phyloP scores from a whole-genome alignment of 1,140 invertebrate genomes.

The Drusus annulatus region DNA sequence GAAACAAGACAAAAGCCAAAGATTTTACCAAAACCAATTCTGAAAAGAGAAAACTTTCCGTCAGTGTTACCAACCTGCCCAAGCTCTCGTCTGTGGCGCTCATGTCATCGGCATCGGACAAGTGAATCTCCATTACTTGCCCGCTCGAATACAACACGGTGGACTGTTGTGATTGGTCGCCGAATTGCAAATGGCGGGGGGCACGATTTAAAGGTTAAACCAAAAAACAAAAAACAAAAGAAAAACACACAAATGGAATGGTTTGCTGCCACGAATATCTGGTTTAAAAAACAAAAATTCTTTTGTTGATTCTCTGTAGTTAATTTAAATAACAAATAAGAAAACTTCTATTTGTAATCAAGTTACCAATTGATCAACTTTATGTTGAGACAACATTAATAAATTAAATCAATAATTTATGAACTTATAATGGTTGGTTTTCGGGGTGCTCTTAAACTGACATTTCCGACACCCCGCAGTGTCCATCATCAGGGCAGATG shows the following conservation, averaged over 20 bases:
- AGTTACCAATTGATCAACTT: too few species aligned
- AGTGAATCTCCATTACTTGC: slow-evolving; percentile 44
- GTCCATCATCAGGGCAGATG: too few species aligned
- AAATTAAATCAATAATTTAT: too few species aligned
- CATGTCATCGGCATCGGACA: slow-evolving; percentile 54
- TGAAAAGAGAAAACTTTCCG: neutral
- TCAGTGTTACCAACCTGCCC: slow-evolving; percentile 53
- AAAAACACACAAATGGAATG: slow-evolving; percentile 51
- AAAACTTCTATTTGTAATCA: too few species aligned
- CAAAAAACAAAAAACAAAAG: slow-evolving; percentile 53
- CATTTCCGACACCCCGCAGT: too few species aligned
- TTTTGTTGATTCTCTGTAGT: slow-evolving; percentile 14
- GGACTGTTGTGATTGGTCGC: slow-evolving; percentile 45
- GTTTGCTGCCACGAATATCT: slow-evolving; percentile 8
- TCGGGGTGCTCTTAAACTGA: too few species aligned
- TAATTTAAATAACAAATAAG: too few species aligned
- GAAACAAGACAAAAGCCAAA: slow-evolving; percentile 18
- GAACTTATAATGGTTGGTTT: too few species aligned
- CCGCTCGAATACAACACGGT: slow-evolving; percentile 43
- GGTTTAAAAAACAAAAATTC: neutral
- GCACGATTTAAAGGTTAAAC: slow-evolving; percentile 51
- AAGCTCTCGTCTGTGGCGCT: slow-evolving; percentile 55
- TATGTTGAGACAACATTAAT: too few species aligned
- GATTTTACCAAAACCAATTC: slow-evolving; percentile 26
- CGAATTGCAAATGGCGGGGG: slow-evolving; percentile 12